A percentile compares a stretch with the other conserved stretches of the same genome.
Conservation (phyloP, 2,113 vertebrate species). For the Syngnathoides biaculeatus region DNA sequence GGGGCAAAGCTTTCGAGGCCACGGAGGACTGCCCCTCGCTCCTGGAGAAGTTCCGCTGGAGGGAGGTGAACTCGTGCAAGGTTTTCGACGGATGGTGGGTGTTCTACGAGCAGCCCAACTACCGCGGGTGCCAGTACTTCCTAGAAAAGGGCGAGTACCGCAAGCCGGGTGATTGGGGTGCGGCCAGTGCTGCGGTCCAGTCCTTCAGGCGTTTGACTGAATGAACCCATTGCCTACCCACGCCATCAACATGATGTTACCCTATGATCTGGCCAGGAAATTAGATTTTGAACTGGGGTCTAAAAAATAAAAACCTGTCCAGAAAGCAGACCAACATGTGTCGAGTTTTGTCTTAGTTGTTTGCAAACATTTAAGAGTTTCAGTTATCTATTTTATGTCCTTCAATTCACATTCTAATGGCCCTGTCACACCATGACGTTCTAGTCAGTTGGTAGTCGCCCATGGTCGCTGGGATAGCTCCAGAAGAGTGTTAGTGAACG, state of each 20-base stretch:
- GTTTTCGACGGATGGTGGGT: conserved; percentile 88
- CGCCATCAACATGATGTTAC: not conserved
- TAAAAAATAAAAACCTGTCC: conserved; percentile 60
- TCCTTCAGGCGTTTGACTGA: conserved; percentile 80
- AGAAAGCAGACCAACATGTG: conserved; percentile 18
- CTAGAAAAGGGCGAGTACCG: conserved; percentile 89
- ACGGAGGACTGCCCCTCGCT: conserved; percentile 86
- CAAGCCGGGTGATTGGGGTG: conserved; percentile 87
- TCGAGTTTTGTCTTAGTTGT: not conserved
- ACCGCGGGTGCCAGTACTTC: conserved; percentile 86
- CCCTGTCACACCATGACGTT: too few relatives aligned
- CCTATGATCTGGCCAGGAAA: conserved; percentile 8
- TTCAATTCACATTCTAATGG: not conserved
- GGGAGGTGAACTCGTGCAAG: conserved; percentile 87
- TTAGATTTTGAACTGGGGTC: conserved; percentile 44
- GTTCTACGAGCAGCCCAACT: conserved; percentile 90
- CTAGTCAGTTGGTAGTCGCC: too few relatives aligned
- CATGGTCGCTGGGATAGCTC: too few relatives aligned
- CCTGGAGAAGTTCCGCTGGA: conserved; percentile 81
- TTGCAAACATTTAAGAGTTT: not conserved
- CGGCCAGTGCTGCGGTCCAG: conserved; percentile 76
- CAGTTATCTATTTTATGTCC: not conserved
- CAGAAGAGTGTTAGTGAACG: too few relatives aligned
- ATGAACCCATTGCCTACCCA: conserved; percentile 16
- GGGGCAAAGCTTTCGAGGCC: conserved; percentile 82